Evolutionary conservation across 2,888 invertebrate species (phyloP).

Genomic region (Cheilosia soror): DNA sequence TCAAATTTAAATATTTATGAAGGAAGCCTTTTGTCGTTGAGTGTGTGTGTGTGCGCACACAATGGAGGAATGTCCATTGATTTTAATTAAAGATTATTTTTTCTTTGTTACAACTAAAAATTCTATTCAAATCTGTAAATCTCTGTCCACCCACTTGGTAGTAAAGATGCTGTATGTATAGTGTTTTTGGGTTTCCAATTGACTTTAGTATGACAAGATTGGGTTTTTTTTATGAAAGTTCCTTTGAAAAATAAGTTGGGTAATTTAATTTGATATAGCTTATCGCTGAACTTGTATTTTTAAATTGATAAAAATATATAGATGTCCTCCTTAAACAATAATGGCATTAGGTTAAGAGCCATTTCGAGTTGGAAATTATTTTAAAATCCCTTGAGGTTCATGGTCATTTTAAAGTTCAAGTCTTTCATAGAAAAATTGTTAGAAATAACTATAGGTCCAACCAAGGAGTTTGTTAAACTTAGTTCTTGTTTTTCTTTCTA

Average conservation of each 20-base stretch:
- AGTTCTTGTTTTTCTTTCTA: no score
- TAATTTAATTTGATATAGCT: not conserved
- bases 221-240: not conserved
- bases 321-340: no score
- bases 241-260: not conserved
- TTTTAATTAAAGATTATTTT: conserved; percentile 26
- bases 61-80: conserved; percentile 23
- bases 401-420: no score
- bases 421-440: no score
- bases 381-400: no score
- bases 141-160: conserved; percentile 30
- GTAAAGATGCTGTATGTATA: not conserved
- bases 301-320: no score
- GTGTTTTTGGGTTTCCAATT: not conserved
- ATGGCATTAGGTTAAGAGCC: no score
- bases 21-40: conserved; percentile 13
- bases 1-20: conserved; percentile 44
- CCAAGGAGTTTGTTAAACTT: no score
- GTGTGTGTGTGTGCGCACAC: conserved; percentile 16
- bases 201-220: not conserved
- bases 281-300: no score
- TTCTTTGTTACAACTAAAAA: not conserved
- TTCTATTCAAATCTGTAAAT: conserved; percentile 20
- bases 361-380: no score
- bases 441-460: no score